Evolutionary conservation across 2,888 invertebrate genomes (phyloP).

Genomic region (Trichopria drosophilae): DNA sequence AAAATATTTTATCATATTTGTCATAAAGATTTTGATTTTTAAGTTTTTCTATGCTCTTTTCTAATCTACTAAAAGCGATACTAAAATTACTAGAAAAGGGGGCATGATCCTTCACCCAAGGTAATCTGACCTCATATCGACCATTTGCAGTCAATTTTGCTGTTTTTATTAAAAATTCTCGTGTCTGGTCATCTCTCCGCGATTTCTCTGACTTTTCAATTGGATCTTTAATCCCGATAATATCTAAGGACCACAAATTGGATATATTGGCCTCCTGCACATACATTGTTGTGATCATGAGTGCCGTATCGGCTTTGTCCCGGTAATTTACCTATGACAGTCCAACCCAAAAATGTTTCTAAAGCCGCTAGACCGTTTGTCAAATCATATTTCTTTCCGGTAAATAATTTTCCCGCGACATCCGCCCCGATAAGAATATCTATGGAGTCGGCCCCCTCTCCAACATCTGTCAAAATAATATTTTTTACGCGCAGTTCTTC

Average conservation of each 20-base stretch:
- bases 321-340: too few relatives aligned
- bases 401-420: conserved; percentile 35
- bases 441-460: too few relatives aligned
- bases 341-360: conserved; percentile 4
- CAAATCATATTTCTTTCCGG: conserved; percentile 30
- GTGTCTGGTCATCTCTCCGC: conserved; percentile 25
- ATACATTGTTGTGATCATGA: conserved; percentile 8
- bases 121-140: conserved; percentile 46
- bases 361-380: too few relatives aligned
- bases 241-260: conserved; percentile 42
- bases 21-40: conserved; percentile 30
- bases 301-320: not conserved
- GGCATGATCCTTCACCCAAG: conserved; percentile 45
- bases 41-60: conserved; percentile 36
- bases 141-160: conserved; percentile 30
- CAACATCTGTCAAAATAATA: conserved; percentile 24
- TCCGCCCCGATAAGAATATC: conserved; percentile 39
- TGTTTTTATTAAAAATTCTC: conserved; percentile 38
- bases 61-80: conserved; percentile 39
- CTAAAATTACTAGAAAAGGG: conserved; percentile 39
- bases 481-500: conserved; percentile 18
- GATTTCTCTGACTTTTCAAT: conserved; percentile 28
- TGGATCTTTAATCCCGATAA: conserved; percentile 41
- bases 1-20: conserved; percentile 39
- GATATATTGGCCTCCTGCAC: conserved; percentile 28